A percentile compares a stretch with the other conserved stretches of the same genome.
Evolutionary conservation across 2,888 invertebrate species (phyloP).

Genomic region (Melinopterus prodromus): DNA sequence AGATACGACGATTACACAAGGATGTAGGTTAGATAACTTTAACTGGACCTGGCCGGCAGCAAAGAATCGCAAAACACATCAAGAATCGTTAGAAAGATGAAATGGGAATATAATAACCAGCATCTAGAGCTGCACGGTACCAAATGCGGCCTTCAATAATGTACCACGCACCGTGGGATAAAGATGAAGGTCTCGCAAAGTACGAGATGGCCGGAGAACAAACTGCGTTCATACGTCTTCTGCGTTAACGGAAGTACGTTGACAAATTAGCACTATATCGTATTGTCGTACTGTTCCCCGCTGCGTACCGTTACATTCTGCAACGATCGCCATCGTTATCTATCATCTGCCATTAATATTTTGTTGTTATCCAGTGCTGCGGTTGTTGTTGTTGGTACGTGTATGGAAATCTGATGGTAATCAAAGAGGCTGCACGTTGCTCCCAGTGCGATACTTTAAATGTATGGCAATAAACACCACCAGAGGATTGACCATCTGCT

Average conservation of each 20-base stretch:
- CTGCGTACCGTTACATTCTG: constrained; percentile 21
- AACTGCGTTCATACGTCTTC: neutral
- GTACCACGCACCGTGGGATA: constrained; percentile 4
- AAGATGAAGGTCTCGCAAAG: neutral
- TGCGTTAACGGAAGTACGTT: constrained; percentile 21
- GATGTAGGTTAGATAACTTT: neutral
- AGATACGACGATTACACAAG: neutral
- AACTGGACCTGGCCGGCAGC: neutral
- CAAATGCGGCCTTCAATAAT: neutral
- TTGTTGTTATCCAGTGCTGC: constrained; percentile 19
- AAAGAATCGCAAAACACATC: neutral
- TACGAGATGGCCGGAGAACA: neutral
- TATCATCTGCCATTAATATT: constrained; percentile 21
- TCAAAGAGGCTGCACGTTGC: neutral
- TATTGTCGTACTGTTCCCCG: constrained; percentile 12
- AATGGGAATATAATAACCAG: neutral
- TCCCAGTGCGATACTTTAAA: neutral
- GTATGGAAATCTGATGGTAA: constrained; percentile 19
- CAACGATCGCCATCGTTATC: constrained; percentile 5
- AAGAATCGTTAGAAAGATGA: neutral
- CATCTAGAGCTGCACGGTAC: neutral
- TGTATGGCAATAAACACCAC: neutral
- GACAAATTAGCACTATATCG: constrained; percentile 25
- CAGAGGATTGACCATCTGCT: neutral
- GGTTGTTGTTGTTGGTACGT: constrained; percentile 12